Evolutionary conservation across 1,140 invertebrate species (phyloP).

Genomic region (Pogonus chalceus): DNA sequence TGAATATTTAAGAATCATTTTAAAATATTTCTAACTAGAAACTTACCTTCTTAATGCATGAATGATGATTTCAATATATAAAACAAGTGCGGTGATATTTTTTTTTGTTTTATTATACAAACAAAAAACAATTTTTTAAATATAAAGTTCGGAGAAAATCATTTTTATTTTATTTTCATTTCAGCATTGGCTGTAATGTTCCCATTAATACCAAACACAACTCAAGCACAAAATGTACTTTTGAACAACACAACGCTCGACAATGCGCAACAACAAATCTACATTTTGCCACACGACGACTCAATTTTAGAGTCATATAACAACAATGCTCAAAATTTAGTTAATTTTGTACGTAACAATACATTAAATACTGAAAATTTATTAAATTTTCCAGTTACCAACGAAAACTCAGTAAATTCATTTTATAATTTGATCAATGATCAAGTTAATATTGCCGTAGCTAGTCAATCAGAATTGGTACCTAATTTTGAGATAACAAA

Average conservation of each 20-base stretch:
- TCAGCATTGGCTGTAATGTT: not conserved
- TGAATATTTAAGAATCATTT: too few relatives aligned
- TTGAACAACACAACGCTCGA: not conserved
- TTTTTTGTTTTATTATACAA: too few relatives aligned
- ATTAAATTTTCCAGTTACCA: conserved; percentile 5
- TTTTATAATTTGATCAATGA: not conserved
- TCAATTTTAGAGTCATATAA: not conserved
- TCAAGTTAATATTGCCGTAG: not conserved
- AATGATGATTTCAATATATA: too few relatives aligned
- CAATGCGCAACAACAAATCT: not conserved
- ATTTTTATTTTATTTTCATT: not conserved
- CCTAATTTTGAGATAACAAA: conserved; percentile 16
- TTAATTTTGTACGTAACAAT: not conserved
- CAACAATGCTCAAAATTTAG: not conserved
- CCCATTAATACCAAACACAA: not conserved
- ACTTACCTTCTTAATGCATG: too few relatives aligned
- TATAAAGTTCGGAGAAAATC: too few relatives aligned
- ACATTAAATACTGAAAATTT: not conserved
- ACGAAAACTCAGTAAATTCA: not conserved
- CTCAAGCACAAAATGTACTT: not conserved
- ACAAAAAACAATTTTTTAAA: too few relatives aligned
- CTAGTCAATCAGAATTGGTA: not conserved
- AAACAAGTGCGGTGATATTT: too few relatives aligned
- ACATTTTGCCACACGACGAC: not conserved
- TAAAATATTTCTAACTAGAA: too few relatives aligned